These are phyloP conservation scores for Drosophila pallidifrons DNA, from an alignment of 1,140 invertebrate species.

Conservation along the genomic window DNA sequence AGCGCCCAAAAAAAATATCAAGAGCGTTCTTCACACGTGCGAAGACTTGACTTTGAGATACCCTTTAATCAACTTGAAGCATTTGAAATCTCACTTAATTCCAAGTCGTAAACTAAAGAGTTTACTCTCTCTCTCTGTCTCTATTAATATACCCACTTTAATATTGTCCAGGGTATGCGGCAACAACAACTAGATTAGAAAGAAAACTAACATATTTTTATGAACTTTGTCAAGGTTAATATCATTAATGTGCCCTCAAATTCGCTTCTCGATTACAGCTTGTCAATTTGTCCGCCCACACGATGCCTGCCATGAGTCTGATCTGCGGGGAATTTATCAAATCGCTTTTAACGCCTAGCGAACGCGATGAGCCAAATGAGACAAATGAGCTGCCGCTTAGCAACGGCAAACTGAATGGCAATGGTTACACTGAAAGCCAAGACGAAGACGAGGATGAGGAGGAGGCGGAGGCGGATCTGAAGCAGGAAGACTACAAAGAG, in stretches of 20 bases:
- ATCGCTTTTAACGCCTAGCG: slow-evolving; percentile 80
- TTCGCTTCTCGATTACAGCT: slow-evolving; percentile 84
- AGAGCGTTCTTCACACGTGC: not conserved
- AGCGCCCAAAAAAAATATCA: slow-evolving; percentile 38
- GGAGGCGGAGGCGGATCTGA: not conserved
- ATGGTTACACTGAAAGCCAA: slow-evolving; percentile 57
- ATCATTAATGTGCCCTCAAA: slow-evolving; percentile 58
- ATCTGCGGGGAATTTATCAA: slow-evolving; percentile 86
- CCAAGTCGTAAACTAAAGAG: not conserved
- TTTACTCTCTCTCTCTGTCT: not conserved
- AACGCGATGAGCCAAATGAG: slow-evolving; percentile 18
- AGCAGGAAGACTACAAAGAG: not conserved
- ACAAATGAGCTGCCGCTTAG: slow-evolving; percentile 42
- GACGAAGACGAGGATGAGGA: slow-evolving; percentile 39
- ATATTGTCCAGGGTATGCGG: not conserved
- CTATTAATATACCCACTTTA: not conserved
- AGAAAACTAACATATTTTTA: slow-evolving; percentile 53
- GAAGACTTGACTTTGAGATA: slow-evolving; percentile 15
- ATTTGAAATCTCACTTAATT: not conserved
- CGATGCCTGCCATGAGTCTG: slow-evolving; percentile 86
- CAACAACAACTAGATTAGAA: slow-evolving; percentile 4
- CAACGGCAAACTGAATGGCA: slow-evolving; percentile 62
- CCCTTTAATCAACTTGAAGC: not conserved
- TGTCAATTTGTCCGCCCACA: slow-evolving; percentile 85
- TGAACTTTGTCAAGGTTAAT: slow-evolving; percentile 75